Conservation (phyloP, 2,113 vertebrate genomes). For the Clinocottus analis region DNA sequence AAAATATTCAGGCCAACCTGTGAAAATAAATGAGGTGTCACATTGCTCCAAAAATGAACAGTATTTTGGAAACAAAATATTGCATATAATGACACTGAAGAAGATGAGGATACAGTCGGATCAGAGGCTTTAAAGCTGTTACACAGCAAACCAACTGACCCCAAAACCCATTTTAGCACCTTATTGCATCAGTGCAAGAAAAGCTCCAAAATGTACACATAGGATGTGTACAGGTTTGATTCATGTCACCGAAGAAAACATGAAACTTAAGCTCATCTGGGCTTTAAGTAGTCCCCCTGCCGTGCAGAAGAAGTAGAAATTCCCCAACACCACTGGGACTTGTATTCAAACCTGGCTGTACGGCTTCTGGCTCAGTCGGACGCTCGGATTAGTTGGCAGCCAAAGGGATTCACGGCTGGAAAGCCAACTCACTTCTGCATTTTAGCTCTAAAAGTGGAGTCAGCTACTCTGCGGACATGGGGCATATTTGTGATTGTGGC, state of each 20-base stretch:
- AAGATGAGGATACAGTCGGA: not conserved
- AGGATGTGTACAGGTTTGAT: not conserved
- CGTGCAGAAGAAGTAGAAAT: constrained; percentile 5
- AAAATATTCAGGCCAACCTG: not conserved
- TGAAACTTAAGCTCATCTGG: constrained; percentile 9
- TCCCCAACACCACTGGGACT: constrained; percentile 29
- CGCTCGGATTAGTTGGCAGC: constrained; percentile 16
- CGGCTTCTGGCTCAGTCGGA: constrained; percentile 4
- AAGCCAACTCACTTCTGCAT: constrained; percentile 30
- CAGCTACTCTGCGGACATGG: not conserved
- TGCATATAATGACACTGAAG: not conserved
- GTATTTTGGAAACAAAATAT: not conserved
- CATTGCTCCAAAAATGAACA: not conserved
- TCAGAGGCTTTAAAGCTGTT: not conserved
- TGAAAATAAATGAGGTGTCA: not conserved
- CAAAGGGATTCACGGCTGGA: constrained; percentile 18
- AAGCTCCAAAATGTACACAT: not conserved
- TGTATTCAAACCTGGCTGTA: constrained; percentile 29
- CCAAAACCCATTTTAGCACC: constrained; percentile 1
- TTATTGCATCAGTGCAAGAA: constrained; percentile 4
- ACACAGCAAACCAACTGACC: not conserved
- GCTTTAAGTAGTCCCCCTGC: not conserved
- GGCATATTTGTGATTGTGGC: constrained; percentile 1
- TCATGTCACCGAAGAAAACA: constrained; percentile 23
- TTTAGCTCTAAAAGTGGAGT: constrained; percentile 8